Evolutionary conservation across 2,797 vertebrate genomes (phyloP).

Genomic region (Oreonectes daqikongensis): DNA sequence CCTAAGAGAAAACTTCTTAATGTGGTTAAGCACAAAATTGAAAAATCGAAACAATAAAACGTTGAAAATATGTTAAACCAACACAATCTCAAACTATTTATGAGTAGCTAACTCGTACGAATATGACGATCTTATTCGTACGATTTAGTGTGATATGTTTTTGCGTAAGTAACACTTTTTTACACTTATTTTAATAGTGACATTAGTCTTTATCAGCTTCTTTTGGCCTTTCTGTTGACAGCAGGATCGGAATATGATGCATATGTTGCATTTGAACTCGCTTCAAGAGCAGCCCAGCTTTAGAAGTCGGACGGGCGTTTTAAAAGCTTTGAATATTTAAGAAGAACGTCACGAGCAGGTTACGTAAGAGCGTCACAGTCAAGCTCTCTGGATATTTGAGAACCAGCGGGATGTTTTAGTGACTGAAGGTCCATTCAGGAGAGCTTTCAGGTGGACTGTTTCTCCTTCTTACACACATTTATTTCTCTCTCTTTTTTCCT

Average conservation of each 20-base stretch:
- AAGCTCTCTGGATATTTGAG: neutral
- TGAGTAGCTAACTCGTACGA: no score
- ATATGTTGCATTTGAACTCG: neutral
- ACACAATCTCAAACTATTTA: no score
- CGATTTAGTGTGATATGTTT: no score
- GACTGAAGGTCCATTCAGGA: neutral
- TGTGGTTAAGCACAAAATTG: no score
- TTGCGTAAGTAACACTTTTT: no score
- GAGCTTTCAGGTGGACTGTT: constrained; percentile 3
- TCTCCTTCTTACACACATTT: neutral
- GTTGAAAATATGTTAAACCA: no score
- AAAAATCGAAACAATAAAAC: no score
- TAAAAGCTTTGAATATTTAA: constrained; percentile 37
- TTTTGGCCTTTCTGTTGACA: neutral
- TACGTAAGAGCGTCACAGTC: constrained; percentile 11
- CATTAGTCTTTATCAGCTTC: neutral
- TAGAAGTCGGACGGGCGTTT: neutral
- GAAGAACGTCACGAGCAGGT: constrained; percentile 9
- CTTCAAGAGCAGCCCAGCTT: neutral
- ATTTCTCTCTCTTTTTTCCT: neutral
- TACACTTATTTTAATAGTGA: no score
- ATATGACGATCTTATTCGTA: no score
- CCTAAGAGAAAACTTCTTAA: no score
- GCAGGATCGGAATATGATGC: neutral
- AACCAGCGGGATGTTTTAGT: constrained; percentile 4